Percentiles rank a stretch among this genome's conserved stretches.
These are phyloP conservation scores for Bactericera cockerelli DNA, from an alignment of 1,140 invertebrate genomes.

Conservation along the genomic window DNA sequence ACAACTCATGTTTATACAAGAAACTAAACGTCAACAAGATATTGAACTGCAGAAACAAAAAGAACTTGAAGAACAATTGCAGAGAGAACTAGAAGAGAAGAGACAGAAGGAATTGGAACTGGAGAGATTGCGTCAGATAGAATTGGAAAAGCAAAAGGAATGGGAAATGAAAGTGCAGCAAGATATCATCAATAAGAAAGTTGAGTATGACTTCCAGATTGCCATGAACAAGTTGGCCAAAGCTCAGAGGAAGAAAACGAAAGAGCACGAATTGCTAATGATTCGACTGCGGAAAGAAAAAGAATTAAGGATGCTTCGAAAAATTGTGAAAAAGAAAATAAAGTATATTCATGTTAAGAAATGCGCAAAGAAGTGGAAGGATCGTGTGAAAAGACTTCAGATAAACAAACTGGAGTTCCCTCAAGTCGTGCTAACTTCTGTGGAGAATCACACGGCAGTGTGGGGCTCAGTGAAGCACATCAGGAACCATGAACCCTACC, in stretches of 20 bases:
- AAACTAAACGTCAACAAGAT: neutral
- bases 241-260: neutral
- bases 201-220: neutral
- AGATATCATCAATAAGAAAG: neutral
- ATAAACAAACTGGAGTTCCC: neutral
- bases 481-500: neutral
- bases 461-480: neutral
- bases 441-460: neutral
- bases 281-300: neutral
- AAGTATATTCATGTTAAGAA: neutral
- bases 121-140: neutral
- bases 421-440: neutral
- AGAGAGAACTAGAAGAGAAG: neutral
- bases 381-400: neutral
- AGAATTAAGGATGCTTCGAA: neutral
- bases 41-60: constrained; percentile 1
- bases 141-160: neutral
- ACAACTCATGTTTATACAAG: neutral
- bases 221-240: neutral
- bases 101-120: neutral
- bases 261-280: neutral
- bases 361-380: neutral
- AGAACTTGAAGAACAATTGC: neutral
- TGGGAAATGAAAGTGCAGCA: neutral
- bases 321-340: constrained; percentile 4